These are phyloP conservation scores for Habrosyne pyritoides DNA, from an alignment of 2,888 invertebrate species.

Conservation along the genomic window DNA sequence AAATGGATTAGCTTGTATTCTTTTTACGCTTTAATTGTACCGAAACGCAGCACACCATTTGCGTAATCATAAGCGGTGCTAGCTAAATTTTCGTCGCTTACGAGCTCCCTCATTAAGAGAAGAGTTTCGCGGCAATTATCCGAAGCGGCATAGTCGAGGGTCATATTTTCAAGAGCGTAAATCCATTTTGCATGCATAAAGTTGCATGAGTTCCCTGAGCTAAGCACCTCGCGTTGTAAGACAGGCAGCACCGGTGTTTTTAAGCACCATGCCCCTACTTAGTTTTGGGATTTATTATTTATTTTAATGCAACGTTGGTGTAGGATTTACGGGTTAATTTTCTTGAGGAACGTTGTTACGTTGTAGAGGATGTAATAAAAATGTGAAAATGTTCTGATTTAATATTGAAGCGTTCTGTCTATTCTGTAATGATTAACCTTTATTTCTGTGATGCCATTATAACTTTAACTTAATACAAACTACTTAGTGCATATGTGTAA, in stretches of 20 bases:
- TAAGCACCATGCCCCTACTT: slow-evolving; percentile 50
- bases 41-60: slow-evolving; percentile 20
- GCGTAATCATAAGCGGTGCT: slow-evolving; percentile 37
- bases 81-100: slow-evolving; percentile 34
- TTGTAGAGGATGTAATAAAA: background rate
- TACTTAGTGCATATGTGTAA: too few species aligned
- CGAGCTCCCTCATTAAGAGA: slow-evolving; percentile 65
- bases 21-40: slow-evolving; percentile 1
- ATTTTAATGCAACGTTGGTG: slow-evolving; percentile 18
- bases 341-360: background rate
- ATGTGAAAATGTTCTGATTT: background rate
- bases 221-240: slow-evolving; percentile 37
- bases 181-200: slow-evolving; percentile 73
- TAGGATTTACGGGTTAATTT: background rate
- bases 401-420: background rate
- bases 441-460: too few species aligned
- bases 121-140: slow-evolving; percentile 74
- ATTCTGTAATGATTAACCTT: too few species aligned
- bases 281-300: slow-evolving; percentile 46
- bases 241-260: slow-evolving; percentile 54
- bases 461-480: too few species aligned
- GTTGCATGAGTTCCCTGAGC: slow-evolving; percentile 49
- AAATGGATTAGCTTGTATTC: background rate
- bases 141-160: slow-evolving; percentile 65
- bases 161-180: slow-evolving; percentile 67